Conservation (phyloP, 1,140 invertebrate genomes). For the Agrilus planipennis region DNA sequence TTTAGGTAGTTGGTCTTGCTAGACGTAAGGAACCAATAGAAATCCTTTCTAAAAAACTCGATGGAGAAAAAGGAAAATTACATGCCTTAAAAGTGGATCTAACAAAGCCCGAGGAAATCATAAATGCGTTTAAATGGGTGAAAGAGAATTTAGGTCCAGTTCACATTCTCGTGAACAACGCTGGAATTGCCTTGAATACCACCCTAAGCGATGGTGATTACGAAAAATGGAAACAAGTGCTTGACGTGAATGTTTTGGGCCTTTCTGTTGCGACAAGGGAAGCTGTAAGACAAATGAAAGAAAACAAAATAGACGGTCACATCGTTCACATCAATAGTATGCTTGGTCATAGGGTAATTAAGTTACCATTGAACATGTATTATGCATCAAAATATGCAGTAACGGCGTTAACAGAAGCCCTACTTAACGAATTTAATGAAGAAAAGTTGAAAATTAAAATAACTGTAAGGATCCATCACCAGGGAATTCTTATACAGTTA, state of each 20-base stretch:
- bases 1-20: constrained; percentile 55
- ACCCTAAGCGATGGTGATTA: background rate
- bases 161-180: background rate
- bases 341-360: background rate
- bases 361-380: background rate
- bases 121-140: constrained; percentile 45
- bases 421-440: background rate
- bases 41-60: constrained; percentile 19
- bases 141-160: constrained; percentile 22
- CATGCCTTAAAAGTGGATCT: constrained; percentile 22
- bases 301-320: constrained; percentile 2
- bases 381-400: background rate
- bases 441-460: background rate
- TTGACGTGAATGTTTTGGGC: background rate
- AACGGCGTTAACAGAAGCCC: background rate
- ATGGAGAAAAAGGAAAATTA: constrained; percentile 32
- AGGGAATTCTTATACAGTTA: too few relatives aligned
- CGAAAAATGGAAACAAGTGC: background rate
- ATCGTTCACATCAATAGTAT: background rate
- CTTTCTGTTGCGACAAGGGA: background rate
- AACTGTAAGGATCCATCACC: too few relatives aligned
- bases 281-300: background rate
- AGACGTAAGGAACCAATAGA: constrained; percentile 45
- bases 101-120: constrained; percentile 45
- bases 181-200: background rate